Conservation (phyloP, 2,113 vertebrate genomes). For the Gavialis gangeticus region DNA sequence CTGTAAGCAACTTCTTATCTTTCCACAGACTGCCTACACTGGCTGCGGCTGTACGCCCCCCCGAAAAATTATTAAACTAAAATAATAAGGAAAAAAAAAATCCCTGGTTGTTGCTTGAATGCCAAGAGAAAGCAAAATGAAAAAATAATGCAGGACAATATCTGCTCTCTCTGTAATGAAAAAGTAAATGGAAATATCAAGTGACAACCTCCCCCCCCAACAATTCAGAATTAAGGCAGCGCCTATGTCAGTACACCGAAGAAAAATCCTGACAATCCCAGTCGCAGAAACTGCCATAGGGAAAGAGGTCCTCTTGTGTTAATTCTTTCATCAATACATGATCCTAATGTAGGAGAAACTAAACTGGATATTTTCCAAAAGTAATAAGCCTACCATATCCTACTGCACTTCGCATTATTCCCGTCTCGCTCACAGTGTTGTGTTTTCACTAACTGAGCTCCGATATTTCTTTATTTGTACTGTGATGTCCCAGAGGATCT, state of each 20-base stretch:
- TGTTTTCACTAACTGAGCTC: conserved; percentile 44
- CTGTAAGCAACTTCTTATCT: not conserved
- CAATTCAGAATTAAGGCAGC: conserved; percentile 58
- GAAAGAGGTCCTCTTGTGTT: not conserved
- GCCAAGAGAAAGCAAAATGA: not conserved
- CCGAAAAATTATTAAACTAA: conserved; percentile 19
- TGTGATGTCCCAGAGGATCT: conserved; percentile 10
- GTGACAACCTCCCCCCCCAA: conserved; percentile 30
- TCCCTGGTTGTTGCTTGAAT: not conserved
- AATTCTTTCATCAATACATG: not conserved
- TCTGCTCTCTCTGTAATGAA: conserved; percentile 41
- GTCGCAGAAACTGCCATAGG: conserved; percentile 32
- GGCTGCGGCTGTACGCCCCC: not conserved
- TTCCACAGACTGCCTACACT: conserved; percentile 11
- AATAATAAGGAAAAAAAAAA: not conserved
- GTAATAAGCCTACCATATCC: conserved; percentile 22
- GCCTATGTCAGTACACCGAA: conserved; percentile 26
- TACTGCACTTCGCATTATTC: not conserved
- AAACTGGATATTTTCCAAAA: not conserved
- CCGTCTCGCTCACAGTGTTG: conserved; percentile 8
- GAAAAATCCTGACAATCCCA: conserved; percentile 53
- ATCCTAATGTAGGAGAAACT: not conserved
- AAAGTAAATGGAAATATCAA: conserved; percentile 49
- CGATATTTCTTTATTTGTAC: conserved; percentile 32
- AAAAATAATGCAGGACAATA: conserved; percentile 40